Evolutionary conservation across 1,140 invertebrate genomes (phyloP), one percentile per base, ranked within the genome.

Genomic region (Diabrotica virgifera): DNA sequence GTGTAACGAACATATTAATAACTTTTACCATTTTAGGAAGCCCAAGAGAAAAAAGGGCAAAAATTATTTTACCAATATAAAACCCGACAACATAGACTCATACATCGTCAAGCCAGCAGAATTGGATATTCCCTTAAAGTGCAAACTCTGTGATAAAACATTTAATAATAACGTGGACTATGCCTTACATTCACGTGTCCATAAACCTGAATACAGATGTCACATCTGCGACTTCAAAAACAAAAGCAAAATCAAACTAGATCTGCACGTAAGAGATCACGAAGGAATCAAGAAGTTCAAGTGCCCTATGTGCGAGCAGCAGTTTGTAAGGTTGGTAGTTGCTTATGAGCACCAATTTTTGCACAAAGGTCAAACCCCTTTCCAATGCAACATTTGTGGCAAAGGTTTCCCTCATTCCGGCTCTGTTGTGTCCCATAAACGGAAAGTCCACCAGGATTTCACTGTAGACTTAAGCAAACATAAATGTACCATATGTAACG

Each of bases 281-380:
- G 73, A 82, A 76, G 78, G 81, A 72, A 77, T 37, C 11, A 82
- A 77, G 7, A 77, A 82, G 74, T 83, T 80, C 62, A 82, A 78
- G 67, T 84, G 83, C 61, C 76, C 81, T 10, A 77, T 77, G n/a
- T 84, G 83, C 61, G 74, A 76, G 6, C 82, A 82, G 66, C 77
- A 79, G 11, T 84, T 84, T 64, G 76, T 79, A 51, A 78, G 80
- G 7, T 79, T 75, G 54, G 81, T 81, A 0, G 81, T 81, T 74
- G 82, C 80, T 2, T 61, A 70, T 6, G 76, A 78, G 52, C 77
- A 78, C 59, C 76, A 77, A 58, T 72, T 77, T 56, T 77, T 73
- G n/a, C 87, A 89, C 62, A 85, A 82, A 0, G 84, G 85, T 0
- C 80, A 85, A 60, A 84, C 84, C 61, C 86, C 86, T 0, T 89